phyloP scores from a whole-genome alignment of 1,140 invertebrate species.

The Spodoptera frugiperda region DNA sequence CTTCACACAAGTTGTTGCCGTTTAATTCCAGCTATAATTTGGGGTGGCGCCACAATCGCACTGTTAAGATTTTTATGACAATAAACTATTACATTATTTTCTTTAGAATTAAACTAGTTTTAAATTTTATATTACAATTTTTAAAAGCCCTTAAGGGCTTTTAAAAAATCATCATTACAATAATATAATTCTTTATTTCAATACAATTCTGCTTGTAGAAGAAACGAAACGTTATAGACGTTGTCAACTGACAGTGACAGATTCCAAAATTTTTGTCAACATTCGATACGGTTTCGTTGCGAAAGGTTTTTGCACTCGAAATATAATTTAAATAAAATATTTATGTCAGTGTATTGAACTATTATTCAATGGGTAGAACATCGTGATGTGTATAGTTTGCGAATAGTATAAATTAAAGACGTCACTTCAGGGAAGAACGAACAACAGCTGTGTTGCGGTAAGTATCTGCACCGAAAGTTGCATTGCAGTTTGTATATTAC shows the following conservation, averaged over 20 bases:
- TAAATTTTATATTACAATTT: too few relatives aligned
- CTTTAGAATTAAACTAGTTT: too few relatives aligned
- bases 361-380: neutral
- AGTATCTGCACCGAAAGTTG: neutral
- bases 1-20: too few relatives aligned
- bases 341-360: neutral
- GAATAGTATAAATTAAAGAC: neutral
- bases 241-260: neutral
- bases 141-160: too few relatives aligned
- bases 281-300: neutral
- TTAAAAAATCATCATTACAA: too few relatives aligned
- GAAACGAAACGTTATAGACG: neutral
- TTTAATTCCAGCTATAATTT: too few relatives aligned
- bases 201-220: neutral
- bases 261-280: neutral
- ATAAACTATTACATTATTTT: too few relatives aligned
- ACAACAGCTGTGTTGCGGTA: constrained; percentile 3
- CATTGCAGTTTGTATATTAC: neutral
- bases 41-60: too few relatives aligned
- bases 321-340: constrained; percentile 13
- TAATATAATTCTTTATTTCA: too few relatives aligned
- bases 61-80: too few relatives aligned
- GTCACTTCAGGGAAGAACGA: too few relatives aligned
- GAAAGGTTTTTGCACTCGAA: neutral
- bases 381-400: neutral